Evolutionary conservation across 2,113 vertebrate species (phyloP).

Genomic region (Elanoides forficatus): DNA sequence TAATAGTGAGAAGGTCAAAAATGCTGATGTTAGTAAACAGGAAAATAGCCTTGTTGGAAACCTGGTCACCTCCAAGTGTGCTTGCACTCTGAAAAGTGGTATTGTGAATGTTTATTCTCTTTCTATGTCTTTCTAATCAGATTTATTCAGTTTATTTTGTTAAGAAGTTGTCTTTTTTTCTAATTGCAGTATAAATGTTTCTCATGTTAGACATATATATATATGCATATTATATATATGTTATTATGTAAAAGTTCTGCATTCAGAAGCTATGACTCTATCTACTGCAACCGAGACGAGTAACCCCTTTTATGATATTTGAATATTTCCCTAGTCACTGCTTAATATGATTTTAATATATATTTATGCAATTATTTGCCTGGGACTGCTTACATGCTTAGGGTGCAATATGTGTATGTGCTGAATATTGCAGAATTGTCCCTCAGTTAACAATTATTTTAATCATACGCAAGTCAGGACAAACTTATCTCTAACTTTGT

Average conservation of each 20-base stretch:
- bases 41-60: background rate
- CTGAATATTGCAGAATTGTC: background rate
- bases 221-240: no score
- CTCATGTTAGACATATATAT: background rate
- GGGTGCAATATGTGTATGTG: background rate
- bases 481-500: background rate
- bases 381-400: background rate
- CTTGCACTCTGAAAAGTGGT: background rate
- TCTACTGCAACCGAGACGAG: background rate
- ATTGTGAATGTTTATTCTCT: background rate
- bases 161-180: background rate
- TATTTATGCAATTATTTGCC: background rate
- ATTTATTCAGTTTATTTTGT: background rate
- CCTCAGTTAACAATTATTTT: background rate
- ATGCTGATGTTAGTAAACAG: background rate
- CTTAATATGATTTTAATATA: background rate
- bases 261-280: background rate
- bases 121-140: background rate
- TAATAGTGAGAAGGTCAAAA: conserved; percentile 21
- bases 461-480: background rate
- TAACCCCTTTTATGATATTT: background rate
- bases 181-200: background rate
- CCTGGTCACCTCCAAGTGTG: background rate
- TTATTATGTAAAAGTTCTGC: background rate
- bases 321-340: background rate